These are phyloP conservation scores for Phrynocephalus guinanensis DNA, from an alignment of 2,797 vertebrate genomes.

Conservation along the genomic window DNA sequence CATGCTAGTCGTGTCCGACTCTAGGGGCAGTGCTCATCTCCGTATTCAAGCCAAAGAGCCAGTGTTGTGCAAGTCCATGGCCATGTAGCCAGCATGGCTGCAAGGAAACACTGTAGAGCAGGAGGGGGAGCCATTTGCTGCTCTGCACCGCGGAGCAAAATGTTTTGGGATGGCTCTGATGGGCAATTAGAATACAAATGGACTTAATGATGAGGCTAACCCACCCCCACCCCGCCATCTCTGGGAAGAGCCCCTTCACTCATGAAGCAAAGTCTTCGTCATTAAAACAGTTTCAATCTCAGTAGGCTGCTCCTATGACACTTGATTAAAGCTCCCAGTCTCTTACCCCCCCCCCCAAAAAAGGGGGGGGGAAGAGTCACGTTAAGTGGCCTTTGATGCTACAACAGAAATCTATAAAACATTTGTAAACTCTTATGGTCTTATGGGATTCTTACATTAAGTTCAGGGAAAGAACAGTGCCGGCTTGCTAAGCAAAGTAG, in stretches of 20 bases:
- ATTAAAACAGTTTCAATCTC: neutral
- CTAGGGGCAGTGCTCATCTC: too few relatives aligned
- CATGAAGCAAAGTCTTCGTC: neutral
- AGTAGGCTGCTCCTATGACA: neutral
- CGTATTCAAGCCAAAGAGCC: too few relatives aligned
- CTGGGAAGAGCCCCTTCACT: neutral
- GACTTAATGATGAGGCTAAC: neutral
- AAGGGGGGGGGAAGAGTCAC: neutral
- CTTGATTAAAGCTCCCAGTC: constrained; percentile 13
- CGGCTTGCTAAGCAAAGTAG: constrained; percentile 18
- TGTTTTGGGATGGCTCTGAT: neutral
- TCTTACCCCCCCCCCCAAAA: neutral
- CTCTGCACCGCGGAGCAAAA: neutral
- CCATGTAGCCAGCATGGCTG: too few relatives aligned
- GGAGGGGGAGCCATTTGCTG: neutral
- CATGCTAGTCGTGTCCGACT: too few relatives aligned
- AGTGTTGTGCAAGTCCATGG: too few relatives aligned
- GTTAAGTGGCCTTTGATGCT: constrained; percentile 25
- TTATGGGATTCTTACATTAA: constrained; percentile 20
- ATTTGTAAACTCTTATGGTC: constrained; percentile 25
- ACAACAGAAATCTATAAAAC: constrained; percentile 38
- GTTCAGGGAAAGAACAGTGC: constrained; percentile 16
- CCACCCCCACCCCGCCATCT: neutral
- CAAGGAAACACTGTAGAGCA: too few relatives aligned
- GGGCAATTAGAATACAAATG: neutral